These are phyloP conservation scores for Dipus sagitta DNA, from an alignment of 2,797 vertebrate species.

Conservation along the genomic window DNA sequence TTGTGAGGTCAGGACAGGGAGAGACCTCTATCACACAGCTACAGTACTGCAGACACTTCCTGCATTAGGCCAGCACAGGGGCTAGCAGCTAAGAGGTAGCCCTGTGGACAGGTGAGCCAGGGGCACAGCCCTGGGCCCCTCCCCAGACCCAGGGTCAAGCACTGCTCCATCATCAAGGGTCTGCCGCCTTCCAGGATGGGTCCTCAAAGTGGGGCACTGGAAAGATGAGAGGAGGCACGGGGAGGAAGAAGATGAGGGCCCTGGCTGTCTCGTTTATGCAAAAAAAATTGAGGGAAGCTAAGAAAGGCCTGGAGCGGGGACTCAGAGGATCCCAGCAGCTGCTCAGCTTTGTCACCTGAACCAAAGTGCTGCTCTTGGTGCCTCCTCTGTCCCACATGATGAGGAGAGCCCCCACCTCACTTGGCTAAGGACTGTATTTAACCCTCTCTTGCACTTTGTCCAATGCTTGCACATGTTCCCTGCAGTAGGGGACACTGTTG, in stretches of 20 bases:
- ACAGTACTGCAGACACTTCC: neutral
- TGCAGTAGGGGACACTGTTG: neutral
- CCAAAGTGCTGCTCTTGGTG: neutral
- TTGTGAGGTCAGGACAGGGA: neutral
- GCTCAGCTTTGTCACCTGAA: neutral
- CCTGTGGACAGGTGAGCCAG: neutral
- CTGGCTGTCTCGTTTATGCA: neutral
- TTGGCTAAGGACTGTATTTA: neutral
- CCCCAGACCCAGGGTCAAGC: rapidly evolving
- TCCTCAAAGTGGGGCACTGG: neutral
- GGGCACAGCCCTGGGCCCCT: neutral
- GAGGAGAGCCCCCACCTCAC: too few relatives aligned
- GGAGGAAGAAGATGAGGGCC: neutral
- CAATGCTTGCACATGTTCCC: too few relatives aligned
- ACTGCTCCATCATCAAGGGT: neutral
- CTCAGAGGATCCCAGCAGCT: neutral
- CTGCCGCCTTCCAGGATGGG: rapidly evolving
- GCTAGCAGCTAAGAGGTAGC: neutral
- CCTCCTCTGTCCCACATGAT: too few relatives aligned
- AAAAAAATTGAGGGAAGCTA: neutral
- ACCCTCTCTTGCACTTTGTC: too few relatives aligned
- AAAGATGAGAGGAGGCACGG: neutral
- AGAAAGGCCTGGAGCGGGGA: neutral
- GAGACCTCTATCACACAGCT: rapidly evolving
- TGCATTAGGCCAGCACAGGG: rapidly evolving